Evolutionary conservation across 53 echinoderm and acorn worm species (phyloP).

Genomic region (Crossaster papposus): DNA sequence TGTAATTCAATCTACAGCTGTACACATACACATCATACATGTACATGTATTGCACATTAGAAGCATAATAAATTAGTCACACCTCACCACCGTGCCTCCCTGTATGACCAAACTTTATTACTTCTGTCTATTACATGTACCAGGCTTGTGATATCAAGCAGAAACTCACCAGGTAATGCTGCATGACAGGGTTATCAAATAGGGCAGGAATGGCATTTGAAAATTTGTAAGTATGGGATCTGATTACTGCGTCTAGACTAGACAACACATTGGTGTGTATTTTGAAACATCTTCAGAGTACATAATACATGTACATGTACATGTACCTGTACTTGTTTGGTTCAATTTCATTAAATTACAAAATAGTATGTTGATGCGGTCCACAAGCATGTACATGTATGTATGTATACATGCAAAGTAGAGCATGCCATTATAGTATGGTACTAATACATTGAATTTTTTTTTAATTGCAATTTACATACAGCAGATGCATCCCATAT

Average conservation of each 20-base stretch:
- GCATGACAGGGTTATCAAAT: conserved; percentile 19
- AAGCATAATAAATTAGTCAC: conserved; percentile 1
- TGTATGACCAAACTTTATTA: conserved; percentile 16
- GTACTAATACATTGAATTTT: too few species aligned
- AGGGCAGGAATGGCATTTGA: neutral
- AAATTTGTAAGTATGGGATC: neutral
- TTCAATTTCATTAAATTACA: too few species aligned
- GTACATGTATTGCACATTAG: neutral
- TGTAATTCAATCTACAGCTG: neutral
- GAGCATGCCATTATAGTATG: too few species aligned
- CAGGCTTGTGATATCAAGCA: conserved; percentile 35
- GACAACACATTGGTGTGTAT: neutral
- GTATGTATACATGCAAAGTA: too few species aligned
- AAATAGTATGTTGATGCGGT: too few species aligned
- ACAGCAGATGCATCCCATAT: too few species aligned
- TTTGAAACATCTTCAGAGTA: neutral
- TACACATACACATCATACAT: neutral
- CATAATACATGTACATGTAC: neutral
- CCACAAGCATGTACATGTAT: too few species aligned
- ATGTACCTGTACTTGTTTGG: too few species aligned
- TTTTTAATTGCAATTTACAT: too few species aligned
- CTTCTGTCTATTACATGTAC: conserved; percentile 8
- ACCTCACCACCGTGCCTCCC: neutral
- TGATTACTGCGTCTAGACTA: neutral
- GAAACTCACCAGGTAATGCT: neutral